A percentile compares a stretch with the other conserved stretches of the same genome.
Conservation (phyloP, 2,797 vertebrate genomes). For the Eulemur mongoz region DNA sequence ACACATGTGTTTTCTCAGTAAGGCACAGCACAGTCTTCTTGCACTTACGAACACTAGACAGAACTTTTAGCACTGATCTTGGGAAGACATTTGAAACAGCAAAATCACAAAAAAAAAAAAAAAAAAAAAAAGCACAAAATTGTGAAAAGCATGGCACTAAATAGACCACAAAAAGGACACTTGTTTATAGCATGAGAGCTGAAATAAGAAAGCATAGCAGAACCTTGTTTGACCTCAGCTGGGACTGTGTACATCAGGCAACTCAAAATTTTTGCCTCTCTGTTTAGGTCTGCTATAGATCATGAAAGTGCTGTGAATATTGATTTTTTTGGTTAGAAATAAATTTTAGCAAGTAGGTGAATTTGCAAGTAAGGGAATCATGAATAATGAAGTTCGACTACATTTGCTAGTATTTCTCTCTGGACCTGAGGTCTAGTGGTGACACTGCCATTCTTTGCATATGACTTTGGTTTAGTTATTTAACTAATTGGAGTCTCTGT, state of each 20-base stretch:
- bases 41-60: background rate
- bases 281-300: background rate
- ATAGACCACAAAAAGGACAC: background rate
- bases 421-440: background rate
- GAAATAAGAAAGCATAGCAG: background rate
- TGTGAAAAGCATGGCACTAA: background rate
- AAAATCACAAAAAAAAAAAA: background rate
- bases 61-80: background rate
- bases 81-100: background rate
- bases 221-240: background rate
- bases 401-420: background rate
- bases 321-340: background rate
- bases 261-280: background rate
- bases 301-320: background rate
- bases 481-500: background rate
- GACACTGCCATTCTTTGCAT: background rate
- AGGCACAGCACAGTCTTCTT: background rate
- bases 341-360: background rate
- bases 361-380: background rate
- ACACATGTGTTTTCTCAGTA: background rate
- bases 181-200: background rate
- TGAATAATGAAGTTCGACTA: background rate
- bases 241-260: background rate
- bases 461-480: background rate
- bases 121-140: background rate